Evolutionary conservation across 2,888 invertebrate species (phyloP), one percentile per base, ranked within the genome.

Genomic region (Ferdinandea cuprea): DNA sequence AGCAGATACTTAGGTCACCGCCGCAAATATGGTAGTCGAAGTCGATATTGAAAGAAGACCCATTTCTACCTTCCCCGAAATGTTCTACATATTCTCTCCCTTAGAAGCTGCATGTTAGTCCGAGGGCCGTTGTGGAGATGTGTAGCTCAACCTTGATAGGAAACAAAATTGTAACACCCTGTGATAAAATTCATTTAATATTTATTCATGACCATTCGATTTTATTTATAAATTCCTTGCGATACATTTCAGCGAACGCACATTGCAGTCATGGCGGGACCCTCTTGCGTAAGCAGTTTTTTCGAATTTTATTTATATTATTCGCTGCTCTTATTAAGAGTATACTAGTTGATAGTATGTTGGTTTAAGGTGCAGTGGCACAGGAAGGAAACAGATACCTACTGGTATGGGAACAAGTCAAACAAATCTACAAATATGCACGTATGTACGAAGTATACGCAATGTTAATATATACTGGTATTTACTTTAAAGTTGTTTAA

Each of bases 201-300:
- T 48, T 17, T 19, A 54, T 73, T n/a, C 46, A 37, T 46, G 46
- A 56, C 52, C 17, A 44, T 32, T 44, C 42, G 28, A 42, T 56
- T 65, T 44, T 46, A 52, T 63, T 73, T 54, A 63, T 52, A 46
- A 54, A 63, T 73, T 73, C 54, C 63, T 63, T 54, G 63, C 44
- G 54, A 73, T 54, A 19, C 19, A n/a, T n/a, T n/a, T 21, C n/a
- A 28, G 37, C 44, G 69, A n/a, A 30, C 52, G 28, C 11, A 72
- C 42, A 35, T 44, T 54, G 3, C 61, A 15, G 35, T 44, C 56
- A 21, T 48, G 40, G 48, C 73, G 11, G 3, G 17, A 17, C 21
- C 32, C 8, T 48, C 13, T 46, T 59, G 52, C 44, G 46, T 58
- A 74, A 35, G 56, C 19, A 48, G 9, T 25, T 15, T 50, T 42